These are phyloP conservation scores for Hepsetus odoe DNA, from an alignment of 2,113 vertebrate species.

Conservation along the genomic window DNA sequence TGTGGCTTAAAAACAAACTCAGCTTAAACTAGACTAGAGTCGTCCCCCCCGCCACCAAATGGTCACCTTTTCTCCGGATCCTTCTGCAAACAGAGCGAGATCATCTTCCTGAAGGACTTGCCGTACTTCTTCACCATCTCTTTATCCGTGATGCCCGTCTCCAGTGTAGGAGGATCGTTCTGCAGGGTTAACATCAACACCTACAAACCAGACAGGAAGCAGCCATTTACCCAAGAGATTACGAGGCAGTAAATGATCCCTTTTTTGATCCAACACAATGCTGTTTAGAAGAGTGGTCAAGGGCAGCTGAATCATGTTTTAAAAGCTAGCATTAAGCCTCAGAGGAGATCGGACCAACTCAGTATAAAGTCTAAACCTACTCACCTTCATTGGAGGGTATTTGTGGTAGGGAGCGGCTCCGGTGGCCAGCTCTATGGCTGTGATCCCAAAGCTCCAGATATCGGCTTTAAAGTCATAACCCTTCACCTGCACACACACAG, in stretches of 20 bases:
- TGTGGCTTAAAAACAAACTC: too few species aligned
- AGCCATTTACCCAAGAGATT: neutral
- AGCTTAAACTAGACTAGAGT: too few species aligned
- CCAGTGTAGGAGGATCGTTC: constrained; percentile 94
- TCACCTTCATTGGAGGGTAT: constrained; percentile 97
- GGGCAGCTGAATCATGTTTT: too few species aligned
- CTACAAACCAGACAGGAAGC: constrained; percentile 70
- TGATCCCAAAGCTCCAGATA: constrained; percentile 99
- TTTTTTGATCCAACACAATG: neutral
- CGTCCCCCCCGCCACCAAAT: too few species aligned
- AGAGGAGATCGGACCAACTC: neutral
- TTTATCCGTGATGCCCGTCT: constrained; percentile 97
- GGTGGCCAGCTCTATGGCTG: constrained; percentile 94
- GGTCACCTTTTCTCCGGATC: constrained; percentile 95
- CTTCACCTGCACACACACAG: constrained; percentile 79
- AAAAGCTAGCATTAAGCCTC: neutral
- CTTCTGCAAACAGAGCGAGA: constrained; percentile 95
- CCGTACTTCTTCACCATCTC: constrained; percentile 98
- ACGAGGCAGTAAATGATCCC: neutral
- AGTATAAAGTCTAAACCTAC: neutral
- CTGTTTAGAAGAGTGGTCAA: neutral
- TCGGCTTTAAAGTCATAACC: constrained; percentile 99
- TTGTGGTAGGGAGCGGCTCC: constrained; percentile 98
- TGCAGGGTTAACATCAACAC: constrained; percentile 98
- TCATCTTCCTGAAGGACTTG: constrained; percentile 98